A percentile compares a stretch with the other conserved stretches of the same genome.
Evolutionary conservation across 2,797 vertebrate genomes (phyloP).

Genomic region (Miopithecus talapoin): DNA sequence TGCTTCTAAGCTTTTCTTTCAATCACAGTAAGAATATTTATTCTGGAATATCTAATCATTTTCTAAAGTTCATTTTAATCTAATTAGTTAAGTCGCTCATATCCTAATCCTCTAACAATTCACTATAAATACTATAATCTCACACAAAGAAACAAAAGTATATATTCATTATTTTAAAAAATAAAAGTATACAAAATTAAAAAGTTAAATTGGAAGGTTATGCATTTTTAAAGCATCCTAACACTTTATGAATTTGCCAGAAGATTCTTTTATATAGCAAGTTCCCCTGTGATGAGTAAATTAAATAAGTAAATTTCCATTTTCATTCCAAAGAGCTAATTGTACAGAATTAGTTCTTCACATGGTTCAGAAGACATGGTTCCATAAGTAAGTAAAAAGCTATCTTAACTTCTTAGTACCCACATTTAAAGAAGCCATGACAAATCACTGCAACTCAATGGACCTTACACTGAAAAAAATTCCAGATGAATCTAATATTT

Average conservation of each 20-base stretch:
- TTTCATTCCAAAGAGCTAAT: not conserved
- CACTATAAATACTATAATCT: not conserved
- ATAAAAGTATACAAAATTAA: not conserved
- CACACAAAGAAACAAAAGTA: not conserved
- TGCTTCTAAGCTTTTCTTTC: not conserved
- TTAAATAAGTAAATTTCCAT: slow-evolving; percentile 20
- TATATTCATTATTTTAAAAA: slow-evolving; percentile 31
- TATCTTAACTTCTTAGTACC: not conserved
- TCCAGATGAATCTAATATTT: not conserved
- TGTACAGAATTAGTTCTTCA: not conserved
- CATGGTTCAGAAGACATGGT: not conserved
- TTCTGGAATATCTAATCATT: not conserved
- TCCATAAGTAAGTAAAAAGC: slow-evolving; percentile 9
- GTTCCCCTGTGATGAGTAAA: not conserved
- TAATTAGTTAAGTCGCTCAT: not conserved
- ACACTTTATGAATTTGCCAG: not conserved
- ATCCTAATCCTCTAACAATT: not conserved
- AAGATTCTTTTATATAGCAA: slow-evolving; percentile 24
- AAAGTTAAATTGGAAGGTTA: not conserved
- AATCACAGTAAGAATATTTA: not conserved
- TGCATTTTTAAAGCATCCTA: slow-evolving; percentile 1
- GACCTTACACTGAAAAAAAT: not conserved
- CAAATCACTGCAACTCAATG: not conserved
- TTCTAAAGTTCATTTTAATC: slow-evolving; percentile 26
- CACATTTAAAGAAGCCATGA: not conserved